Percentiles rank a stretch among this genome's conserved stretches.
phyloP scores from a whole-genome alignment of 1,140 invertebrate species.

The Leptopilina clavipes region DNA sequence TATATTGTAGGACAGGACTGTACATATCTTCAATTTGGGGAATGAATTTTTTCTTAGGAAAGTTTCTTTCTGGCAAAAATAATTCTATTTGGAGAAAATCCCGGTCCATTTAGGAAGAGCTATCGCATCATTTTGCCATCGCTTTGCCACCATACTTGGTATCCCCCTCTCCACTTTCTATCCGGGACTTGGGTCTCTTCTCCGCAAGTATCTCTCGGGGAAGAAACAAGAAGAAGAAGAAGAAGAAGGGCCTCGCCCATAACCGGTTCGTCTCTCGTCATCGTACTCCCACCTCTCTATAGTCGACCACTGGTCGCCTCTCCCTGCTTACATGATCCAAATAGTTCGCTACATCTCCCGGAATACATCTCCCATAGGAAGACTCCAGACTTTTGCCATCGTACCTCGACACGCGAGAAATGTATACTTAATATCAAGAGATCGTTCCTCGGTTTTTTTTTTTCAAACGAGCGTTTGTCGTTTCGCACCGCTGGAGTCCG shows the following conservation, averaged over 20 bases:
- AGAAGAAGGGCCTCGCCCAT: conserved; percentile 71
- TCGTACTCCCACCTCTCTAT: conserved; percentile 58
- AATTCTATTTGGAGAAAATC: no score
- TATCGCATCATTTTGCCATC: conserved; percentile 50
- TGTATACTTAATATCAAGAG: not conserved
- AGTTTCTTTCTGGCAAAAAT: no score
- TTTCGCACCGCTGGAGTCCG: not conserved
- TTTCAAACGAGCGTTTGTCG: no score
- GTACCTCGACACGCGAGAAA: not conserved
- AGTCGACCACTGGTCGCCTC: conserved; percentile 48
- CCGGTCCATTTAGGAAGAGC: no score
- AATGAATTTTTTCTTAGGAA: no score
- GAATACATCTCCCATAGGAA: no score
- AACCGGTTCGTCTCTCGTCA: conserved; percentile 73
- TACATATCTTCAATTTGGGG: no score
- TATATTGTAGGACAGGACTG: no score
- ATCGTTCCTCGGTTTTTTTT: not conserved
- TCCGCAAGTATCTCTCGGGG: no score
- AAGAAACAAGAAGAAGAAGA: conserved; percentile 52
- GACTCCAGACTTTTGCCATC: no score
- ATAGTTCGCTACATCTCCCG: conserved; percentile 57
- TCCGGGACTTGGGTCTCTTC: conserved; percentile 41
- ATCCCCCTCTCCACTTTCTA: conserved; percentile 53
- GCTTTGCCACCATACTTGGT: conserved; percentile 75
- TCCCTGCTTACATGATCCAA: conserved; percentile 61